Percentiles rank a stretch among this genome's conserved stretches.
Evolutionary conservation across 2,797 vertebrate genomes (phyloP).

Genomic region (Siniperca obscura): DNA sequence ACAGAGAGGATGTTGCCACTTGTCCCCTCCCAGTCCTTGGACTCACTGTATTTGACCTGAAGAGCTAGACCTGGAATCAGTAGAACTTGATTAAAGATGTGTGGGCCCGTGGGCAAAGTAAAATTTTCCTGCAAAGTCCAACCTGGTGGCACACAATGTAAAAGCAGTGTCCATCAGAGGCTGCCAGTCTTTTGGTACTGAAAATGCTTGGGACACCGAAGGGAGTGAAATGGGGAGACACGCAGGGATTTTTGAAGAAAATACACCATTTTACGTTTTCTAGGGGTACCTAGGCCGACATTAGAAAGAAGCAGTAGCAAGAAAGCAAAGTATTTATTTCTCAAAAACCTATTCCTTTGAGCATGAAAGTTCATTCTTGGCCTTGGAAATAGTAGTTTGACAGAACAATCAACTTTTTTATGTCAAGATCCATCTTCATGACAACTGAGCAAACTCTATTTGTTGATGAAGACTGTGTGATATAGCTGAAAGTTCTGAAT

Average conservation of each 20-base stretch:
- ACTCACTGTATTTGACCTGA: conserved; percentile 22
- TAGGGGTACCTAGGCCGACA: neutral
- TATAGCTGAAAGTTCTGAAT: neutral
- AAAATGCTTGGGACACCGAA: neutral
- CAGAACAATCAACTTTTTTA: neutral
- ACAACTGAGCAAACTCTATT: neutral
- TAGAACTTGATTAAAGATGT: neutral
- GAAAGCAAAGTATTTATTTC: neutral
- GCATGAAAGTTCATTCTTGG: neutral
- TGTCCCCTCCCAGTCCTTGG: conserved; percentile 34
- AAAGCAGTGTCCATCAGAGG: neutral
- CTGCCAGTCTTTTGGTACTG: neutral
- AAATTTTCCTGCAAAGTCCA: conserved; percentile 5
- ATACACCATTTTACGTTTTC: neutral
- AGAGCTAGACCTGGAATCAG: conserved; percentile 4
- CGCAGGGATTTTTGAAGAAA: neutral
- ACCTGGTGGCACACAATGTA: neutral
- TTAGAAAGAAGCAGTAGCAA: no score
- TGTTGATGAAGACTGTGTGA: neutral
- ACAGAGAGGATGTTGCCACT: conserved; percentile 28
- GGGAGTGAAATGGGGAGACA: neutral
- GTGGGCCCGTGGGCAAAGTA: neutral
- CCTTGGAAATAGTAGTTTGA: neutral
- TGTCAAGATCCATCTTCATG: neutral
- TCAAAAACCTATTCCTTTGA: neutral